phyloP scores from a whole-genome alignment of 2,888 invertebrate species.

The Ennomos quercinarius region DNA sequence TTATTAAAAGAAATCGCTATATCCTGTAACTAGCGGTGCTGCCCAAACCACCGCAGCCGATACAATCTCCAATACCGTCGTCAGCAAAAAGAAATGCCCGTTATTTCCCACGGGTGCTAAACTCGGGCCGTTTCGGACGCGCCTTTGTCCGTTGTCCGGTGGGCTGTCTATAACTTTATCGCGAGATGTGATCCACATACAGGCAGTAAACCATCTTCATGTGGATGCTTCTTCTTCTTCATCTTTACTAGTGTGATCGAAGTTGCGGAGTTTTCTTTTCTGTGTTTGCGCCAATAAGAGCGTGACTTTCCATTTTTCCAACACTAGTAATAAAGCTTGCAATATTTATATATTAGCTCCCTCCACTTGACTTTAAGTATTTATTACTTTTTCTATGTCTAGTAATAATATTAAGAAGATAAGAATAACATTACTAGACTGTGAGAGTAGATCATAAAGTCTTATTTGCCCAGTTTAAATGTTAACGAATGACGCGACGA shows the following conservation, averaged over 20 bases:
- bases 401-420: no score
- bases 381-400: background rate
- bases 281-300: no score
- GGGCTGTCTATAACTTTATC: conserved; percentile 25
- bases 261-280: no score
- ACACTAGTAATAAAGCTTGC: no score
- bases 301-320: no score
- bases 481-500: no score
- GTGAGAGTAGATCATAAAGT: no score
- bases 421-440: no score
- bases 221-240: no score
- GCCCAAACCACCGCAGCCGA: conserved; percentile 54
- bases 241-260: no score
- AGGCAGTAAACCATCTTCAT: conserved; percentile 7
- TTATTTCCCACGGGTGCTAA: conserved; percentile 80
- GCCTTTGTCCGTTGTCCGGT: conserved; percentile 15
- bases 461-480: no score
- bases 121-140: conserved; percentile 46
- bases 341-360: no score
- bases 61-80: conserved; percentile 68
- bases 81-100: conserved; percentile 71
- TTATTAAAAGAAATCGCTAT: background rate
- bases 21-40: conserved; percentile 13
- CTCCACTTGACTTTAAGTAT: background rate
- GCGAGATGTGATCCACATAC: background rate